Percentiles rank a stretch among this genome's conserved stretches.
These are phyloP conservation scores for Tiliqua scincoides DNA, from an alignment of 2,113 vertebrate species.

Conservation along the genomic window DNA sequence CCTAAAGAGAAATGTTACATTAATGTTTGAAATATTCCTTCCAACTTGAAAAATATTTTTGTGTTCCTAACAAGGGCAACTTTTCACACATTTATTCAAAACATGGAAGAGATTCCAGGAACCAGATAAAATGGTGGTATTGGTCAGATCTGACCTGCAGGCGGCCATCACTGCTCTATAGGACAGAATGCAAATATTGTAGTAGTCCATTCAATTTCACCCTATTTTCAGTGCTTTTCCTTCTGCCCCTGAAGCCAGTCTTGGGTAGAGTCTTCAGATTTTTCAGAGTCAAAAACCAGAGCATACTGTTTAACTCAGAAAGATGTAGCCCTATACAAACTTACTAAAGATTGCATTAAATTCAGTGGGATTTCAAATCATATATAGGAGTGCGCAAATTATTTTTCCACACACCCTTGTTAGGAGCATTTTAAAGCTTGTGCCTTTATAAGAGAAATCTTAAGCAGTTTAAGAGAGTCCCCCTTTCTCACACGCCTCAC, in stretches of 20 bases:
- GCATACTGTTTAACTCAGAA: no score
- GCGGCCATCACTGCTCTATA: not conserved
- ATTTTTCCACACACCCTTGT: no score
- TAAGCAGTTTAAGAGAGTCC: no score
- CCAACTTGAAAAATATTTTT: not conserved
- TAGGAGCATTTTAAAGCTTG: no score
- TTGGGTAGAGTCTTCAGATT: not conserved
- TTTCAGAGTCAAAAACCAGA: no score
- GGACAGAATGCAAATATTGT: no score
- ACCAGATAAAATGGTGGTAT: not conserved
- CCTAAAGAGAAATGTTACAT: not conserved
- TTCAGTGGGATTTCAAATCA: no score
- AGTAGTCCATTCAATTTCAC: not conserved
- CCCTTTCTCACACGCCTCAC: no score
- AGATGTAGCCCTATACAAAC: no score
- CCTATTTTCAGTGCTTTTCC: not conserved
- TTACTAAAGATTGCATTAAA: no score
- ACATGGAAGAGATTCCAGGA: not conserved
- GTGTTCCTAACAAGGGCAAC: not conserved
- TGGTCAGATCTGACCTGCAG: not conserved
- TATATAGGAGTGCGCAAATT: no score
- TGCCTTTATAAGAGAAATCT: no score
- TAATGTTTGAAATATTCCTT: not conserved
- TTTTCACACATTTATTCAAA: not conserved
- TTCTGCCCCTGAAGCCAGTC: not conserved